Evolutionary conservation across 2,113 vertebrate genomes (phyloP).

Genomic region (Leucosticte australis): DNA sequence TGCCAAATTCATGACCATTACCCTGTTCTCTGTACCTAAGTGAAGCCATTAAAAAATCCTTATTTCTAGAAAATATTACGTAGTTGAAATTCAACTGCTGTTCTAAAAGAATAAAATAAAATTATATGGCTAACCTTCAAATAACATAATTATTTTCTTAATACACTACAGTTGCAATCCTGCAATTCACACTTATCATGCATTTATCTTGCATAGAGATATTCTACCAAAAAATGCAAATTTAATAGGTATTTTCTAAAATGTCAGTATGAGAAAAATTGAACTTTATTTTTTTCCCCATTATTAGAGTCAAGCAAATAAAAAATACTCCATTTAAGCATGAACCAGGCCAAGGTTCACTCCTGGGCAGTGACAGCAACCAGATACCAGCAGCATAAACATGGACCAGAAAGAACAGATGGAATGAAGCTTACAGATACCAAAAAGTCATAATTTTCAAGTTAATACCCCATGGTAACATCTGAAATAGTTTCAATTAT

Average conservation of each 20-base stretch:
- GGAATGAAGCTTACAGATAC: not conserved
- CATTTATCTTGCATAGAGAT: not conserved
- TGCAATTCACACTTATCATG: not conserved
- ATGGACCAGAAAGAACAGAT: not conserved
- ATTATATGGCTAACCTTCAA: not conserved
- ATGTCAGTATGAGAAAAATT: not conserved
- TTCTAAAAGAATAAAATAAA: not conserved
- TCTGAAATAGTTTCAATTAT: not conserved
- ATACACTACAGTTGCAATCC: not conserved
- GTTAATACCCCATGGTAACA: not conserved
- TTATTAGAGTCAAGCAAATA: not conserved
- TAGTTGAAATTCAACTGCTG: not conserved
- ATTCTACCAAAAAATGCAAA: not conserved
- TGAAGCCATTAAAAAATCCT: not conserved
- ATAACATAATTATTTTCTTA: not conserved
- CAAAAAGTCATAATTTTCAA: not conserved
- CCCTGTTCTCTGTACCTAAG: not conserved
- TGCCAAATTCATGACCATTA: slow-evolving; percentile 35
- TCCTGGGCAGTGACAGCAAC: not conserved
- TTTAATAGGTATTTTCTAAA: not conserved
- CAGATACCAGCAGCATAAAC: not conserved
- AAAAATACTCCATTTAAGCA: not conserved
- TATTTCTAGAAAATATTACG: not conserved
- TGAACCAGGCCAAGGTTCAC: not conserved
- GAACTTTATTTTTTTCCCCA: not conserved